Evolutionary conservation across 2,888 invertebrate genomes (phyloP), one percentile per base, ranked within the genome.

Genomic region (Pemphredon lugubris): DNA sequence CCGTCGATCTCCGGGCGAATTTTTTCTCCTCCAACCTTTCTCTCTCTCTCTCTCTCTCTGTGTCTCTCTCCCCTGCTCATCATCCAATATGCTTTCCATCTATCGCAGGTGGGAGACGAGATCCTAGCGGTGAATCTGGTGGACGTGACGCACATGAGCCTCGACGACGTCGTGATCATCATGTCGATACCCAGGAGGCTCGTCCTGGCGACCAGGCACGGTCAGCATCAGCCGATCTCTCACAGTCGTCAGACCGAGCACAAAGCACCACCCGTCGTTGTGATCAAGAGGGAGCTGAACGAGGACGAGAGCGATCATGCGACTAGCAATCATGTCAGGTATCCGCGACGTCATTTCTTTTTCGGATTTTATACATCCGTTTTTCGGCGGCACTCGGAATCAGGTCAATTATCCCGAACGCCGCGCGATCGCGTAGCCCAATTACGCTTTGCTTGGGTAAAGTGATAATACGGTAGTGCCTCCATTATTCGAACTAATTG

Each of bases 161-260:
- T 99, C 85, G 99, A 99, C 90, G 99, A 99, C 90, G 99, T 99
- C 75, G 99, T 99, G 81, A 97, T 99, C 87, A 97, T 99, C 86
- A 98, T 99, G 97, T 98, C 98, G 87, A 99, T 99, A 91, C 99
- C 99, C 4, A 93, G 98, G 87, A 93, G 99, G 83, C 92, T 99
- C 87, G 95, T 99, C 76, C 93, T 99, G 75, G 97, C 97, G 83
- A 98, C 98, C 76, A 93, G 97, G 84, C 97, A 97, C 57, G 89
- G 90, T 21, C 85, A 84, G 74, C 90, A 88, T 75, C 90, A 89
- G 73, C 87, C 88, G 16, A 79, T 89, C 32, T 84, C 86, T 32
- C 89, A 89, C 47, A 88, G 82, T 77, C 88, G 89, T 75, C 89
- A 88, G 68, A 83, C 81, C 63, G 96, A 96, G 85, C 94, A 94